Base-by-base conservation (phyloP, 2,888 invertebrate genomes). In the Dermolepida albohirtum region DNA sequence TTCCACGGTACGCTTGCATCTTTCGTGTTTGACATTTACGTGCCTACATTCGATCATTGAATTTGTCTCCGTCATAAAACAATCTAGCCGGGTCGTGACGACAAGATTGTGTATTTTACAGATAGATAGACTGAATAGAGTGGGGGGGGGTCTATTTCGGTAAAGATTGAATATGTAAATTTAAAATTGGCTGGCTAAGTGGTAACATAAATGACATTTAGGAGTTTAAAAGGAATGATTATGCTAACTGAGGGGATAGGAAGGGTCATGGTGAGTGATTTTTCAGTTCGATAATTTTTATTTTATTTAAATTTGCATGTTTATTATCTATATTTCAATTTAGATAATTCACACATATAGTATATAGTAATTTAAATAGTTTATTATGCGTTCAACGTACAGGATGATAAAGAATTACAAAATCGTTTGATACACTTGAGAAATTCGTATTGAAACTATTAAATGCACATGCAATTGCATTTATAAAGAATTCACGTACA, bases 101-200 rank as follows among this genome's bases (percentile, higher is more conserved):
- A 57, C n/a, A 57, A 57, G 17, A 44, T 44, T 29, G 44, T 34
- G 27, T 12, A 47, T 44, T 59, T 59, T 44, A 57, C 27, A 16
- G 39, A 22, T 39, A 39, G 54, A 54, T 54, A 11, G 40, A 54
- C 8, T 34, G 34, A 7, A 34, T 34, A 34, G 2, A 34, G 10
- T 34, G 34, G 34, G 34, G 10, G 44, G 44, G 44, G 27, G 44
- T 27, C 14, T 14, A 47, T 34, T 34, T 34, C 29, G 43, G 8
- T 22, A 44, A 7, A 59, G 34, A 59, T 59, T 59, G 59, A 59
- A 59, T 59, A 59, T 59, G 59, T 44, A 59, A 59, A 59, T 59
- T 59, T 59, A 27, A 59, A 44, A 59, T 59, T 59, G 44, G 44
- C 59, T 14, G 12, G 16, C 29, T 44, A 29, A 59, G 44, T 44